Evolutionary conservation across 2,113 vertebrate species (phyloP).

Genomic region (Gymnobelideus leadbeateri): DNA sequence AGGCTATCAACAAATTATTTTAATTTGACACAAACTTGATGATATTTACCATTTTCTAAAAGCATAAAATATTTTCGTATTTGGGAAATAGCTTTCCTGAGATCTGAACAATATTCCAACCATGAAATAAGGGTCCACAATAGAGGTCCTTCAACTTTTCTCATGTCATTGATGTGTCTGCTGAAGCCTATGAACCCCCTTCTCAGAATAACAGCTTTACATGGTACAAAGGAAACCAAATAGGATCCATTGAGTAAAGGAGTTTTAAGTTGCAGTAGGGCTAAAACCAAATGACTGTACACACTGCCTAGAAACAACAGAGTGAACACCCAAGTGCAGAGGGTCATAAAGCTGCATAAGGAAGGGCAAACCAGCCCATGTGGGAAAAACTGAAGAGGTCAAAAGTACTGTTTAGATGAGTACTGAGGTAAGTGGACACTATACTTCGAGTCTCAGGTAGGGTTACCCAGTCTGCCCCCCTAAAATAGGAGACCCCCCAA

Average conservation of each 20-base stretch:
- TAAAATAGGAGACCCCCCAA: not conserved
- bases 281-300: not conserved
- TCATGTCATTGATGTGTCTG: not conserved
- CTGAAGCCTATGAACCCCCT: not conserved
- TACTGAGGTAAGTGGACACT: not conserved
- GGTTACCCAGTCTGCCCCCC: not conserved
- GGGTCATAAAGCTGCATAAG: not conserved
- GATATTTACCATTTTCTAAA: not conserved
- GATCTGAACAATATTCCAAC: not conserved
- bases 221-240: not conserved
- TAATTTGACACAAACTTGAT: constrained; percentile 2
- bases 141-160: not conserved
- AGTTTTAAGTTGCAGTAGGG: not conserved
- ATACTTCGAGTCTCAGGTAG: not conserved
- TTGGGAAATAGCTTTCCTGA: not conserved
- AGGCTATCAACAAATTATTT: not conserved
- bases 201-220: not conserved
- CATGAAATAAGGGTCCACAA: not conserved
- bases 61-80: not conserved
- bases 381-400: not conserved
- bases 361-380: not conserved
- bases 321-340: not conserved
- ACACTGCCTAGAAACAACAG: not conserved
- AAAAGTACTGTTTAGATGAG: not conserved
- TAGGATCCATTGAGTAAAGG: not conserved